Evolutionary conservation across 2,113 vertebrate species (phyloP).

Genomic region (Scalopus aquaticus): DNA sequence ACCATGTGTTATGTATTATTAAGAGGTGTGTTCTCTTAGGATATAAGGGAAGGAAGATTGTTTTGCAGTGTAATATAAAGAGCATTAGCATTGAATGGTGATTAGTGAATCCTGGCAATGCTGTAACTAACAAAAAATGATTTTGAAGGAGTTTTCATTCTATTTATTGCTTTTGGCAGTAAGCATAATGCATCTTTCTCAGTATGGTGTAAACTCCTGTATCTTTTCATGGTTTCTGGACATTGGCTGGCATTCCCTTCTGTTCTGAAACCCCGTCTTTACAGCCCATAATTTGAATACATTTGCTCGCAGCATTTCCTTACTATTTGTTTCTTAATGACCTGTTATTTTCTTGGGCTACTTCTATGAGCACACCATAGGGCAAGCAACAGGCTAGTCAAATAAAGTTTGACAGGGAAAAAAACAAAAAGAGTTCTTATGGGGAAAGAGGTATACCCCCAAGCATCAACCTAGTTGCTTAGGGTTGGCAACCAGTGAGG

Average conservation of each 20-base stretch:
- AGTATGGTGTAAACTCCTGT: neutral
- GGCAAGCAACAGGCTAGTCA: neutral
- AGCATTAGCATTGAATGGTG: neutral
- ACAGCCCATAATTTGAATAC: neutral
- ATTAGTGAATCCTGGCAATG: constrained; percentile 21
- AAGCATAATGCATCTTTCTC: neutral
- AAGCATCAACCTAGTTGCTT: neutral
- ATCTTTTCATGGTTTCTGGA: constrained; percentile 47
- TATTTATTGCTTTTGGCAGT: neutral
- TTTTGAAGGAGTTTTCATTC: constrained; percentile 12
- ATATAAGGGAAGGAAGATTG: neutral
- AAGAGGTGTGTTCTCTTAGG: constrained; percentile 18
- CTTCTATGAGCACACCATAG: neutral
- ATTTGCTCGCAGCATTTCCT: constrained; percentile 9
- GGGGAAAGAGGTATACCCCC: neutral
- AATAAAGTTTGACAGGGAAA: neutral
- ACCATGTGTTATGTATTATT: neutral
- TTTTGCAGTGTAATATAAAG: constrained; percentile 31
- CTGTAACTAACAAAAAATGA: neutral
- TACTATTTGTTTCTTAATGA: constrained; percentile 26
- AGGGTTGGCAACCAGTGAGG: neutral
- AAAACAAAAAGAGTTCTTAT: neutral
- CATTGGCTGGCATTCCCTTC: neutral
- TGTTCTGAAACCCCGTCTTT: neutral
- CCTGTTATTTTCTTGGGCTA: neutral